Evolutionary conservation across 2,797 vertebrate genomes (phyloP), one percentile per base, ranked within the genome.

Genomic region (Enteromius mattozi): DNA sequence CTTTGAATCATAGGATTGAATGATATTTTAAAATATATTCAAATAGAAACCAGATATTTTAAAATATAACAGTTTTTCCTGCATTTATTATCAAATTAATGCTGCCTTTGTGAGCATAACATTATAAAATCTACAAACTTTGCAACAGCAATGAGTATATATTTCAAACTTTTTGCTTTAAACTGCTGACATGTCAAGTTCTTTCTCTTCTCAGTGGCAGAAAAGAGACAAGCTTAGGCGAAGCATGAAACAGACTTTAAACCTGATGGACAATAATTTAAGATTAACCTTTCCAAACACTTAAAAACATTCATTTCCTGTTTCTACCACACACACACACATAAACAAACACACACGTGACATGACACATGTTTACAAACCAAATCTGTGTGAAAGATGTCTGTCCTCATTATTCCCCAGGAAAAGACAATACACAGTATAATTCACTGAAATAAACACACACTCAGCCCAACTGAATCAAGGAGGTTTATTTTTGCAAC

Each of bases 331-430:
- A 17, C 49, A 49, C 6, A 49, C 42, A 4, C 21, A 24, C 10
- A 71, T 3, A 51, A 10, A 74, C 71, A 51, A 3, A 54, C 75
- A 61, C 54, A 24, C 33, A 3, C 2, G 59, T 63, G 37, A 63
- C 40, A 65, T 14, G 27, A 47, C 40, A 47, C 51, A 30, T 61
- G 54, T 78, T 61, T 61, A 78, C 75, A 78, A 78, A 66, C 77
- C 30, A 14, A 49, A 66, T 51, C 19, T 35, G 61, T n/a, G 27
- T 65, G 27, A 79, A 66, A 35, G 61, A 78, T 17, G 61, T 6
- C 61, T 35, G 30, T 79, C 27, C 19, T 49, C 61, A 33, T 8
- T 33, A 65, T 59, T 27, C 21, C 75, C 14, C 40, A 13, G n/a
- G 37, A 42, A 61, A 17, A 78, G 54, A 63, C n/a, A 27, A 61